These are phyloP conservation scores for Mythimna pallens DNA, from an alignment of 2,888 invertebrate genomes.

Conservation along the genomic window DNA sequence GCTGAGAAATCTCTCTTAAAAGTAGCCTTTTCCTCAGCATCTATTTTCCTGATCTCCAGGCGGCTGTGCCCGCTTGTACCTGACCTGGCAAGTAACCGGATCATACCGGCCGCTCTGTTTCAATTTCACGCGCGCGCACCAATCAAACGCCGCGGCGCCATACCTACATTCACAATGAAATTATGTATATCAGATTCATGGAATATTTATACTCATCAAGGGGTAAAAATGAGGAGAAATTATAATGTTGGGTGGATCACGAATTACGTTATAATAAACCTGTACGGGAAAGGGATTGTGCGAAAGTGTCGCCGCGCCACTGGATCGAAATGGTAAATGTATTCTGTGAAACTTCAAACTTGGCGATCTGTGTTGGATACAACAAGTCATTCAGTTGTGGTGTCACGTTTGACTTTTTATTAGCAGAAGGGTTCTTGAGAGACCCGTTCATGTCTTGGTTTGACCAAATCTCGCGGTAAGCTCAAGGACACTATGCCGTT, in stretches of 20 bases:
- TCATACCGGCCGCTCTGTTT: constrained; percentile 79
- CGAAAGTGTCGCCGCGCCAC: too few relatives aligned
- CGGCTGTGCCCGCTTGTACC: constrained; percentile 64
- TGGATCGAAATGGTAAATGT: too few relatives aligned
- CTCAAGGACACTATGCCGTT: too few relatives aligned
- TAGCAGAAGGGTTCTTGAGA: too few relatives aligned
- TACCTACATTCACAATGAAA: constrained; percentile 40
- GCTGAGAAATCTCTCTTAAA: too few relatives aligned
- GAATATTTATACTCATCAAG: constrained; percentile 1
- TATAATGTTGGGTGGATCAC: background rate
- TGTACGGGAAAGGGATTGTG: background rate
- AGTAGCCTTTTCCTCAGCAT: background rate
- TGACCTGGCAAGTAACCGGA: constrained; percentile 72
- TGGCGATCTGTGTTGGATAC: too few relatives aligned
- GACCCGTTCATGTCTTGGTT: too few relatives aligned
- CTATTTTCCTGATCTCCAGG: background rate
- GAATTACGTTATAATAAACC: background rate
- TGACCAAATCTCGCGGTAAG: too few relatives aligned
- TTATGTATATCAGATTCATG: constrained; percentile 28
- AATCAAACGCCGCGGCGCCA: constrained; percentile 67
- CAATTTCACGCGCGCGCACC: constrained; percentile 80
- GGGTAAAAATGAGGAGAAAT: background rate
- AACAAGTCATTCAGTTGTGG: too few relatives aligned
- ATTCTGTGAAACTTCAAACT: too few relatives aligned
- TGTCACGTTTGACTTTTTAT: too few relatives aligned